A percentile compares a stretch with the other conserved stretches of the same genome.
Conservation (phyloP, 2,888 invertebrate species). For the Antheraea assamensis region DNA sequence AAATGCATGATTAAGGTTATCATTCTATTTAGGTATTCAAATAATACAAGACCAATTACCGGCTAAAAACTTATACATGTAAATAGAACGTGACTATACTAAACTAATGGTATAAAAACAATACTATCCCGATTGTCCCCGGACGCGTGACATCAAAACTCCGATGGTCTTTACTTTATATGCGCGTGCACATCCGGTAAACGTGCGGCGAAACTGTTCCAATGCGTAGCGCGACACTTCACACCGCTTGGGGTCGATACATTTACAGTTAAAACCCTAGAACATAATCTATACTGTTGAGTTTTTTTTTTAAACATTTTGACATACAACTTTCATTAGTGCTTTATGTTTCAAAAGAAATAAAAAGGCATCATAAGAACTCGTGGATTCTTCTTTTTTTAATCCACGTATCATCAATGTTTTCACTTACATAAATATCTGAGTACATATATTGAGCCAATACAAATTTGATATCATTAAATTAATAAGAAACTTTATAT, state of each 20-base stretch:
- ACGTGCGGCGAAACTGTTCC: conserved; percentile 8
- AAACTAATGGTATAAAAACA: conserved; percentile 6
- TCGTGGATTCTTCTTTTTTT: no score
- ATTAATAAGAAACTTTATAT: no score
- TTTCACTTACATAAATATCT: no score
- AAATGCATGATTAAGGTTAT: not conserved
- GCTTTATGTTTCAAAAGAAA: not conserved
- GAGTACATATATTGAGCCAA: no score
- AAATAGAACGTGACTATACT: conserved; percentile 1
- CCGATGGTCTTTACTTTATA: not conserved
- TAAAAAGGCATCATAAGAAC: no score
- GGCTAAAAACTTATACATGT: not conserved
- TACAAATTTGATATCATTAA: no score
- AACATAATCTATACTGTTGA: not conserved
- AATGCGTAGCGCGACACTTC: not conserved
- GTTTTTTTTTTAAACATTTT: not conserved
- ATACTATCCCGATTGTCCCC: conserved; percentile 6
- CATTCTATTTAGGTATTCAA: not conserved
- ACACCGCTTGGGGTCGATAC: not conserved
- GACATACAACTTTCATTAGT: not conserved
- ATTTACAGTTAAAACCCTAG: conserved; percentile 6
- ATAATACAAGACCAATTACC: not conserved
- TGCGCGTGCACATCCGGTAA: conserved; percentile 5
- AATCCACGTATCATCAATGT: no score
- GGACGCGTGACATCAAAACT: conserved; percentile 9